Conservation (phyloP, 2,888 invertebrate genomes). For the Macrosiphum euphorbiae region DNA sequence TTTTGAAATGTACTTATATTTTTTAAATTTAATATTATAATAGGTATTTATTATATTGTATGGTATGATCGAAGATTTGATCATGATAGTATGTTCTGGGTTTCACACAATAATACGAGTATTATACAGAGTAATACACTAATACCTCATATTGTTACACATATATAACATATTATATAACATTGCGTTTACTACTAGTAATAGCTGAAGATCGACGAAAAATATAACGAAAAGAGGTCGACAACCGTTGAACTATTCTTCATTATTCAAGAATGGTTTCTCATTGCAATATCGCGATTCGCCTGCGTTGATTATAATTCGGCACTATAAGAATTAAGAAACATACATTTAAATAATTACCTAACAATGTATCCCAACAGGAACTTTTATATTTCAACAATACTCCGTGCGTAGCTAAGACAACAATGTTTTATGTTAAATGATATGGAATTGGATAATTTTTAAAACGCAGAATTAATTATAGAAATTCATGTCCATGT, state of each 20-base stretch:
- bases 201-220: background rate
- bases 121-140: background rate
- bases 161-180: background rate
- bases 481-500: background rate
- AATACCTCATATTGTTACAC: background rate
- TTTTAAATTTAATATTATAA: background rate
- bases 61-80: background rate
- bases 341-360: background rate
- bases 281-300: background rate
- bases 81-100: background rate
- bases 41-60: background rate
- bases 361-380: background rate
- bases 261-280: background rate
- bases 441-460: background rate
- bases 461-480: background rate
- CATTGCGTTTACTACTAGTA: background rate
- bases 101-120: background rate
- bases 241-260: constrained; percentile 48
- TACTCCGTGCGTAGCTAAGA: background rate
- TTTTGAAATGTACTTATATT: background rate
- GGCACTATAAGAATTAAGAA: background rate
- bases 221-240: constrained; percentile 29
- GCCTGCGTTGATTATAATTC: background rate
- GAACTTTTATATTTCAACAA: background rate
- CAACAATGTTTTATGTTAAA: background rate